phyloP scores from a whole-genome alignment of 1,140 invertebrate species.

The Caenorhabditis elegans region DNA sequence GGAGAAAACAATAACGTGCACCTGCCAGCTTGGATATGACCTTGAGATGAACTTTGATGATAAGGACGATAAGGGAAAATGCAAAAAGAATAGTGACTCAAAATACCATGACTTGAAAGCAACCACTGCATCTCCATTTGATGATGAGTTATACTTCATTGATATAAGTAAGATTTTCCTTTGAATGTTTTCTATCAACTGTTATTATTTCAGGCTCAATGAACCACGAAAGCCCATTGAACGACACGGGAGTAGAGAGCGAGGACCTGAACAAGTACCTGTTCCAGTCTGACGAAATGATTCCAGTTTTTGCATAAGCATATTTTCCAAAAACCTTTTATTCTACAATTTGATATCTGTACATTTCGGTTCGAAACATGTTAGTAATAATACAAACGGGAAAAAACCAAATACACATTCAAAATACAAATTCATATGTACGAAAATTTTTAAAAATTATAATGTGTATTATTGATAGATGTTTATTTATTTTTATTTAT shows the following conservation, averaged over 20 bases:
- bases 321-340: background rate
- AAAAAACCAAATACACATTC: background rate
- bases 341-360: background rate
- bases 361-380: constrained; percentile 9
- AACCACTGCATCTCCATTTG: background rate
- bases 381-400: constrained; percentile 5
- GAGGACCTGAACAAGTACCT: constrained; percentile 41
- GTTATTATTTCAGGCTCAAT: constrained; percentile 22
- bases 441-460: too few relatives aligned
- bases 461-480: background rate
- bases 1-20: constrained; percentile 61
- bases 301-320: constrained; percentile 42
- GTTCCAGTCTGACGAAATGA: constrained; percentile 42
- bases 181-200: background rate
- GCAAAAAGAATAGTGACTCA: constrained; percentile 20
- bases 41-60: constrained; percentile 60
- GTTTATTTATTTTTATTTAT: constrained; percentile 25
- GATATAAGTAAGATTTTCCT: constrained; percentile 39
- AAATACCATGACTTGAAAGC: constrained; percentile 35
- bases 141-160: constrained; percentile 45
- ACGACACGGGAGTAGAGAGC: constrained; percentile 2
- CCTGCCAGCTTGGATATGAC: constrained; percentile 62
- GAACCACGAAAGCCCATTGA: constrained; percentile 1
- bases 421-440: too few relatives aligned
- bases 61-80: constrained; percentile 50